Base-by-base conservation (phyloP, 2,888 invertebrate genomes). In the Cephus pulcher region DNA sequence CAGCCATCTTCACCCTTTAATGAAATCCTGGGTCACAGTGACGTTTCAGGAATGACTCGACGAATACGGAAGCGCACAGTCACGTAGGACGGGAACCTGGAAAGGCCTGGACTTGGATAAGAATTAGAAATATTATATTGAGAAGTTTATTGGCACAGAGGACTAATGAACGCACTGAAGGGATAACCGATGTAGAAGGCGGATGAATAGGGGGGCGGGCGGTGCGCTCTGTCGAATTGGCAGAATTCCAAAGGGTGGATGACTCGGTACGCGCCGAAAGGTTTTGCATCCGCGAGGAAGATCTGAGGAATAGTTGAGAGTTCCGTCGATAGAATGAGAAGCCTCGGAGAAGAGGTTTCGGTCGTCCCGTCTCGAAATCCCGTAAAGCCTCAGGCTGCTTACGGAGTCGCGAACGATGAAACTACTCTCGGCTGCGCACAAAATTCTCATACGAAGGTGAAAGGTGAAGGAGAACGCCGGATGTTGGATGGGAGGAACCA, bases 251-350 rank as follows among this genome's bases (percentile, higher is more conserved):
- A 82, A 40, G 40, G 40, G 40, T 40, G 40, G 15, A 40, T 40
- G 40, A 56, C n/a, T 76, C 73, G 34, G 82, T 76, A 75, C 77
- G 77, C 77, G 80, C 81, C 30, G 30, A 70, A 70, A 30, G 79
- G 83, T 81, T 80, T 77, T 79, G 73, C 37, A 73, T 76, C 76
- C 69, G 75, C 68, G 83, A 80, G 83, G 85, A 87, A 90, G 89
- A 90, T 90, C 89, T 88, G 83, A 90, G 88, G 86, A 90, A 90
- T 90, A 89, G 90, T 89, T 89, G 86, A 84, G 86, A 89, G 86
- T 88, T 88, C 82, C 83, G 74, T 76, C 76, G 76, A 79, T 76
- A 76, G 79, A 73, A 71, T 34, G n/a, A 23, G 74, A n/a, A 33
- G n/a, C 15, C 34, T 12, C 12, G 34, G 35, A 74, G 74, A 34